These are phyloP conservation scores for Rhizomys pruinosus DNA, from an alignment of 2,113 vertebrate genomes.

Conservation along the genomic window DNA sequence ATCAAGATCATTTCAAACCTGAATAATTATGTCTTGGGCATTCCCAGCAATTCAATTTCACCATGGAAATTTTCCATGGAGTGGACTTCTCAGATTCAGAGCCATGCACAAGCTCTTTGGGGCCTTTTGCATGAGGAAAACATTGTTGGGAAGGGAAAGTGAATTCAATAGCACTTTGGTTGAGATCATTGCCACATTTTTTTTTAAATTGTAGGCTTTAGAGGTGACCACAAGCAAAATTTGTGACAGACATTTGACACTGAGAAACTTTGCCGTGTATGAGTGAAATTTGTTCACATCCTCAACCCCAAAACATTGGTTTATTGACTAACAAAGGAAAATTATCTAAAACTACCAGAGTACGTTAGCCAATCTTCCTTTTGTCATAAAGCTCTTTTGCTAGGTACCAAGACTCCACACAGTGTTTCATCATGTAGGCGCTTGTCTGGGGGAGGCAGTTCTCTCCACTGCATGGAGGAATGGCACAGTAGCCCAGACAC, in stretches of 20 bases:
- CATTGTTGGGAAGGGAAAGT: slow-evolving; percentile 81
- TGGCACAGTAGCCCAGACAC: rapidly evolving
- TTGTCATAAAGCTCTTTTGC: slow-evolving; percentile 30
- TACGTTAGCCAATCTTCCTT: slow-evolving; percentile 24
- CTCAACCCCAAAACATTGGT: slow-evolving; percentile 7
- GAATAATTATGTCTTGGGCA: slow-evolving; percentile 22
- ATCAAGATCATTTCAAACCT: neutral
- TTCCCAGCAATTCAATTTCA: slow-evolving; percentile 74
- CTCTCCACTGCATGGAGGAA: rapidly evolving
- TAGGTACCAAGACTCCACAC: neutral
- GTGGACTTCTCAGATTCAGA: slow-evolving; percentile 67
- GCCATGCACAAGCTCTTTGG: slow-evolving; percentile 54
- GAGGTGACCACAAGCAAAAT: slow-evolving; percentile 78
- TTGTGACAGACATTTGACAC: slow-evolving; percentile 82
- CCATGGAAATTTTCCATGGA: slow-evolving; percentile 74
- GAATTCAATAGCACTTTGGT: slow-evolving; percentile 82
- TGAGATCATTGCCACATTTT: slow-evolving; percentile 78
- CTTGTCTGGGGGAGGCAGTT: neutral
- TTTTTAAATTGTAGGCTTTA: slow-evolving; percentile 79
- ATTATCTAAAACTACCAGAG: slow-evolving; percentile 65
- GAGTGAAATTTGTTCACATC: slow-evolving; percentile 68
- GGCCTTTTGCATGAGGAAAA: slow-evolving; percentile 70
- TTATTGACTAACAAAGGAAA: slow-evolving; percentile 78
- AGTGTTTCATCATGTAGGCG: neutral
- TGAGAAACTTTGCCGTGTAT: slow-evolving; percentile 67